A percentile compares a stretch with the other conserved stretches of the same genome.
phyloP scores from a whole-genome alignment of 1,140 invertebrate genomes.

The Caenorhabditis remanei region DNA sequence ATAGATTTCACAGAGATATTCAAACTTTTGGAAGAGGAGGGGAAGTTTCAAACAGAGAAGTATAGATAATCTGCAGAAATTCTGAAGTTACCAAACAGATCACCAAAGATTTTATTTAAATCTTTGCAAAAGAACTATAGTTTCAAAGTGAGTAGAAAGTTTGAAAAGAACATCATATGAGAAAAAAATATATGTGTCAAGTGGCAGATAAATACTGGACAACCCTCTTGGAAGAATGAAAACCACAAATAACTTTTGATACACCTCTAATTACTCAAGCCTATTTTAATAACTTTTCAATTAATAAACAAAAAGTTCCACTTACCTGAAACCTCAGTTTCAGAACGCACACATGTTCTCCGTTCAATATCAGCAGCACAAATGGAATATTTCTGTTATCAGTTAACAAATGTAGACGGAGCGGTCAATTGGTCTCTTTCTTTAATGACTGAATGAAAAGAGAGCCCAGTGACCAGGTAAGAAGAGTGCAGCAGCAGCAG shows the following conservation, averaged over 20 bases:
- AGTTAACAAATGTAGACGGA: background rate
- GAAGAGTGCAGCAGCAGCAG: constrained; percentile 21
- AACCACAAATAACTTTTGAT: too few relatives aligned
- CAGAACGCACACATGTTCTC: constrained; percentile 1
- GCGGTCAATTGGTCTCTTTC: background rate
- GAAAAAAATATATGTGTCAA: too few relatives aligned
- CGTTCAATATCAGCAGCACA: background rate
- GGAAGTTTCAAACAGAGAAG: background rate
- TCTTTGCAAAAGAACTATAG: too few relatives aligned
- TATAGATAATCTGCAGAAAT: too few relatives aligned
- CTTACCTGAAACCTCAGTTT: constrained; percentile 39
- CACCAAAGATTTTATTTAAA: too few relatives aligned
- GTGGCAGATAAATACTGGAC: too few relatives aligned
- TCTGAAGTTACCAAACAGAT: too few relatives aligned
- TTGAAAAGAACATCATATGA: too few relatives aligned
- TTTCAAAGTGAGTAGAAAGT: too few relatives aligned
- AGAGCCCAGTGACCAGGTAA: background rate
- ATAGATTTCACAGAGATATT: constrained; percentile 43
- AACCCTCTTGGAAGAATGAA: too few relatives aligned
- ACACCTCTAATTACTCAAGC: too few relatives aligned
- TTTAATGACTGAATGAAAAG: constrained; percentile 31
- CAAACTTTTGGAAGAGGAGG: background rate
- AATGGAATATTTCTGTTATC: constrained; percentile 6
- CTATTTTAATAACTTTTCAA: too few relatives aligned
- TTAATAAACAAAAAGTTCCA: background rate